Evolutionary conservation across 1,140 invertebrate genomes (phyloP), one percentile per base, ranked within the genome.

Genomic region (Ridgeia piscesae): DNA sequence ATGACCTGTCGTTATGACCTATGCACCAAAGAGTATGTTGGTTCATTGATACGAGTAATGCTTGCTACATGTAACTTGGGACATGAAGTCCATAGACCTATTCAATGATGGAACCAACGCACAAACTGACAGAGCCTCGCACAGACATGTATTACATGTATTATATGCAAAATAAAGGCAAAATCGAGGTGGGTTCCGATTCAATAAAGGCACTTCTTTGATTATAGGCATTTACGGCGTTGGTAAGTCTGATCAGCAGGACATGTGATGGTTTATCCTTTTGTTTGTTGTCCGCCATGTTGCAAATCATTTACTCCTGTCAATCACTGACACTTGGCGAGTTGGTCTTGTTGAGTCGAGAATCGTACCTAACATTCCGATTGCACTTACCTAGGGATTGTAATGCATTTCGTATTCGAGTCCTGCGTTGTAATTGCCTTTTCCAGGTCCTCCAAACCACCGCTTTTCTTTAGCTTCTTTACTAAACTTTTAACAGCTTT

Each of bases 401-500:
- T 99, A 6, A 99, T 99, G 97, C 99, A 99, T 96, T 99, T 99
- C 93, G 98, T 99, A 0, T 98, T 97, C 88, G 98, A 97, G 0
- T 98, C 98, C 0, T 99, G 99, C 96, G 98, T 98, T 77, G 98
- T 98, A 4, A 99, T 96, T 4, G 99, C 99, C 93, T 98, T 97
- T 96, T 99, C 99, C 92, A 99, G 96, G 95, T 99, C 99, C 95
- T 99, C 99, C 31, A 99, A 98, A 27, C 98, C 98, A 35, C 94
- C 99, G 98, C 94, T 95, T 95, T 99, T 99, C 95, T 99, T 99
- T 17, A 99, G 95, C 95, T 99, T 99, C 96, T 99, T 99, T 0
- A 99, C 99, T 27, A 99, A 96, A 92, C 98, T 99, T 95, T 99
- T 99, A 0, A 99, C 98, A 0, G 99, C 99, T 95, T 99, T 99